Percentiles rank a stretch among this genome's conserved stretches.
Evolutionary conservation across 2,888 invertebrate genomes (phyloP).

Genomic region (Petrolisthes manimaculis): DNA sequence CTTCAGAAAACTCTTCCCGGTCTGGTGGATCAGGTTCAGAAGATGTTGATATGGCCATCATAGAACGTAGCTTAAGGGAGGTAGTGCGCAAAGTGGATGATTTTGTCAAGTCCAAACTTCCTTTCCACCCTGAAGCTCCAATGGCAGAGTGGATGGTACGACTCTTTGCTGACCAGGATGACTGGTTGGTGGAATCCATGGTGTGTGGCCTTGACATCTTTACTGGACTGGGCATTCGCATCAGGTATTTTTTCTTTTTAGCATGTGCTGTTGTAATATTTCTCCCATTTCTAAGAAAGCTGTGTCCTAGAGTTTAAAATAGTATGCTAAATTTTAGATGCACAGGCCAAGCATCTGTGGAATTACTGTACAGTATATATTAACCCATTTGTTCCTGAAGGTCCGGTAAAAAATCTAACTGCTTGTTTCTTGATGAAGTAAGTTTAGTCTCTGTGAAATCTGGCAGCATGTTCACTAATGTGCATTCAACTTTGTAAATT

Average conservation of each 20-base stretch:
- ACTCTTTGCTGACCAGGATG: conserved; percentile 90
- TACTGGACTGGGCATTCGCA: conserved; percentile 79
- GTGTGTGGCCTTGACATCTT: conserved; percentile 90
- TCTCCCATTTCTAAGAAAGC: background rate
- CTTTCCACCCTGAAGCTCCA: conserved; percentile 89
- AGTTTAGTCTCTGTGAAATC: too few relatives aligned
- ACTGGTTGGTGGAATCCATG: conserved; percentile 91
- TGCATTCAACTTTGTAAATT: too few relatives aligned
- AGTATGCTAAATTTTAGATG: too few relatives aligned
- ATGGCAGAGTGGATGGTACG: conserved; percentile 90
- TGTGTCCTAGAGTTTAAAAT: background rate
- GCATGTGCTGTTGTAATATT: background rate
- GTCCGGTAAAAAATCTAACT: too few relatives aligned
- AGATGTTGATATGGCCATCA: conserved; percentile 89
- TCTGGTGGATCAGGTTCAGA: conserved; percentile 80
- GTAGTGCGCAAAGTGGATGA: conserved; percentile 81
- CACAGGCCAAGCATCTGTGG: background rate
- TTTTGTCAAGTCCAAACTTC: conserved; percentile 83
- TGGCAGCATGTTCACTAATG: too few relatives aligned
- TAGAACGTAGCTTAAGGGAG: conserved; percentile 86
- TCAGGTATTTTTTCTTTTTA: conserved; percentile 47
- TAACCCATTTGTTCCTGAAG: background rate
- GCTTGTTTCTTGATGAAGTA: too few relatives aligned
- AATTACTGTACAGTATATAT: background rate
- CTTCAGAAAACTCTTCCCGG: conserved; percentile 74